phyloP scores from a whole-genome alignment of 1,140 invertebrate species.

The Prorops nasuta region DNA sequence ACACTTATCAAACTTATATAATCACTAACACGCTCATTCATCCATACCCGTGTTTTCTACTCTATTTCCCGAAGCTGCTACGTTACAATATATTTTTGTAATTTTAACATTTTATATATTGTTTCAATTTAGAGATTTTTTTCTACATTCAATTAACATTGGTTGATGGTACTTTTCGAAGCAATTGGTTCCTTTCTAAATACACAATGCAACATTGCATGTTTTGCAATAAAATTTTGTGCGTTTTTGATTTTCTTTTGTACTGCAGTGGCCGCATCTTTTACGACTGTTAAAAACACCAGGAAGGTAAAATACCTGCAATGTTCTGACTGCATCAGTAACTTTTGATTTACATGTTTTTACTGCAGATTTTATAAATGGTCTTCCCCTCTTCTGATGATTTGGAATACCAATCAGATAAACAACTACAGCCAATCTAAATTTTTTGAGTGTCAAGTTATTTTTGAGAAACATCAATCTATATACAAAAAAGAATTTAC shows the following conservation, averaged over 20 bases:
- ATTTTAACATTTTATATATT: too few species aligned
- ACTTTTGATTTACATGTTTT: neutral
- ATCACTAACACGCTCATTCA: too few species aligned
- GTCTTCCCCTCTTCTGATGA: constrained; percentile 5
- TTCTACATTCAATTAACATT: too few species aligned
- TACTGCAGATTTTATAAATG: neutral
- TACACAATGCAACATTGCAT: neutral
- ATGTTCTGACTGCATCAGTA: neutral
- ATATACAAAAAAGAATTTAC: constrained; percentile 27
- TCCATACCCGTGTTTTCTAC: too few species aligned
- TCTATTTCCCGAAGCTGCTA: too few species aligned
- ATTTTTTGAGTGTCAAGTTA: neutral
- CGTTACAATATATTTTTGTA: too few species aligned
- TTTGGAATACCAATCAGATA: neutral
- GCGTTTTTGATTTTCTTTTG: neutral
- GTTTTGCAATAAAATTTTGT: neutral
- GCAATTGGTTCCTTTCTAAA: neutral
- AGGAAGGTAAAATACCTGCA: neutral
- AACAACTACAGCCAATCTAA: neutral
- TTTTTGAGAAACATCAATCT: neutral
- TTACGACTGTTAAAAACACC: neutral
- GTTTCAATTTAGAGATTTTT: too few species aligned
- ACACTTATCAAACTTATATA: too few species aligned
- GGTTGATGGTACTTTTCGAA: neutral
- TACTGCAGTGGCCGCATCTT: neutral